Base-by-base conservation (phyloP, 2,888 invertebrate genomes). In the Ophion slaviceki region DNA sequence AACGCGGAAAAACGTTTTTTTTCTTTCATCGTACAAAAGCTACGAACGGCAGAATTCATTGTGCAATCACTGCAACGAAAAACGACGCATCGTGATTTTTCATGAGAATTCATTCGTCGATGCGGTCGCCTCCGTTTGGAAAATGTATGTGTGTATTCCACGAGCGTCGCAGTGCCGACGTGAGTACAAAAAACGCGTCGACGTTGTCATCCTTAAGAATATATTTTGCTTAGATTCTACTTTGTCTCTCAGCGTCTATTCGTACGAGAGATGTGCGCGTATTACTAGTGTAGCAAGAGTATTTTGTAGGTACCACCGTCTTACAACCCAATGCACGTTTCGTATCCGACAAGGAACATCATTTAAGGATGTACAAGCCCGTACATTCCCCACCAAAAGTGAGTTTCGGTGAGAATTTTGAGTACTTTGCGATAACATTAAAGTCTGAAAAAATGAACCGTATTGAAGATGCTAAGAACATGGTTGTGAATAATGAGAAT, bases 241-340 rank as follows among this genome's bases (percentile, higher is more conserved):
- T n/a, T 64, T 62, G 45, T 45, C 28, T 57, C 57, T n/a, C 53
- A 17, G 53, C 17, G 53, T 53, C 5, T 71, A 71, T 36, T 17
- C 57, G 57, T 68, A 61, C 40, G 40, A 45, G 20, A 40, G n/a
- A n/a, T 6, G 24, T 61, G 61, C 61, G 14, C 45, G 62, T 66
- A n/a, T 72, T 14, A 40, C 62, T 71, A 53, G 47, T 32, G 40
- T 74, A 80, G 70, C 67, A 72, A 53, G 72, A 82, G 77, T 64
- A 71, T 81, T 59, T 53, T 17, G 53, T 62, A 80, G 79, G 71
- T 80, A 71, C 79, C 36, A 11, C 28, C n/a, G 57, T 28, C 17
- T 14, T 66, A 28, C 32, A 20, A 64, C 28, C n/a, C 66, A 66
- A 72, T 80, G 61, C 66, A 36, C 11, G n/a, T 83, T 66, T 78